Conservation (phyloP, 2,113 vertebrate species). For the Vulpes vulpes region DNA sequence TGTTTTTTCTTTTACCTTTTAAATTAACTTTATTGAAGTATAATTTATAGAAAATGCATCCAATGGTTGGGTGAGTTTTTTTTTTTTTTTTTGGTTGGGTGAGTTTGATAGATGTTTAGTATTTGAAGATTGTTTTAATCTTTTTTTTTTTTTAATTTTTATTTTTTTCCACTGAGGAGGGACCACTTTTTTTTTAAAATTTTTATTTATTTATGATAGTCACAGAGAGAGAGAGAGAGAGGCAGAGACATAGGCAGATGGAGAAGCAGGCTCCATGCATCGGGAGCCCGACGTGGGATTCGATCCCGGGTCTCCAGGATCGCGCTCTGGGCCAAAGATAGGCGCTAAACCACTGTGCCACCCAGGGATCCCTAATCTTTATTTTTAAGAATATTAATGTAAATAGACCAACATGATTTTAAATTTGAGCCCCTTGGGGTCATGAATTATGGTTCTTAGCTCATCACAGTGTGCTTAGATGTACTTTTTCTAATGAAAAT, state of each 20-base stretch:
- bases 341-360: no score
- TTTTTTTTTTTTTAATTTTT: neutral
- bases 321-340: no score
- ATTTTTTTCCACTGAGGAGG: no score
- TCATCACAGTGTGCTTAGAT: neutral
- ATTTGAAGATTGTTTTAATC: neutral
- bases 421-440: neutral
- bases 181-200: no score
- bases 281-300: no score
- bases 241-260: no score
- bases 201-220: no score
- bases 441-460: neutral
- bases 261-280: no score
- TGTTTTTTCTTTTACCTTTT: neutral
- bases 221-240: no score
- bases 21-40: neutral
- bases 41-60: neutral
- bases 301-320: no score
- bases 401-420: neutral
- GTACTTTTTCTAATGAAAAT: neutral
- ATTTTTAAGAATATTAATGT: neutral
- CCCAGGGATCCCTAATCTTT: neutral
- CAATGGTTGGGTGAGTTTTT: neutral
- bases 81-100: no score
- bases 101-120: neutral